Percentiles rank a stretch among this genome's conserved stretches.
Conservation (phyloP, 2,797 vertebrate species). For the Onychomys torridus region DNA sequence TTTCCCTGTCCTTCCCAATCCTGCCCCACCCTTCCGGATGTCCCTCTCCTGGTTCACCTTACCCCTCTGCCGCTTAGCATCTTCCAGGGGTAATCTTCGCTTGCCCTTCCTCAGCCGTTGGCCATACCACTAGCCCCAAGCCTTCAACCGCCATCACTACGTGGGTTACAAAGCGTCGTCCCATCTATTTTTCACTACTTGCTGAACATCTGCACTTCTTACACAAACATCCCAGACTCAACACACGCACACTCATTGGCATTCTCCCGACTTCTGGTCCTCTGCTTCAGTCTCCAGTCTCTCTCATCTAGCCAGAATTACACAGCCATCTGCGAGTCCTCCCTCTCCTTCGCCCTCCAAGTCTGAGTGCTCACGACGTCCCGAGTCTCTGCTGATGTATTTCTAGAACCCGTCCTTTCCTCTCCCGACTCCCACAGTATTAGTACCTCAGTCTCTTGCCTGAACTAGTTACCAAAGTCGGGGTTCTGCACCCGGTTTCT, state of each 20-base stretch:
- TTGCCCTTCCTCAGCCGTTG: not conserved
- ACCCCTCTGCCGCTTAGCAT: not conserved
- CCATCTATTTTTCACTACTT: not conserved
- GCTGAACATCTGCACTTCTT: not conserved
- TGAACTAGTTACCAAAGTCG: constrained; percentile 34
- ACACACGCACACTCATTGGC: not conserved
- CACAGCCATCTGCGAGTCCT: not conserved
- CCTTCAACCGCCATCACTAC: not conserved
- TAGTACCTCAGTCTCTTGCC: not conserved
- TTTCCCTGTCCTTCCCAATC: not conserved
- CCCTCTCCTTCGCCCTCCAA: not conserved
- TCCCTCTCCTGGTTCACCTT: not conserved
- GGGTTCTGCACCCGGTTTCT: constrained; percentile 8
- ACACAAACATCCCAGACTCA: not conserved
- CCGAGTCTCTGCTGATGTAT: not conserved
- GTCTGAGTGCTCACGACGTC: not conserved
- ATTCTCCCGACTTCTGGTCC: not conserved
- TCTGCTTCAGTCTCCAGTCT: not conserved
- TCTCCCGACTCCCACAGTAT: not conserved
- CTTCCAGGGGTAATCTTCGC: not conserved
- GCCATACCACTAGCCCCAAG: not conserved
- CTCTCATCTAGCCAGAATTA: not conserved
- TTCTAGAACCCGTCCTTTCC: constrained; percentile 24
- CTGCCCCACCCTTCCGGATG: not conserved
- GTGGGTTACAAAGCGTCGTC: not conserved